Base-by-base conservation (phyloP, 2,797 vertebrate genomes). In the Potorous gilbertii region DNA sequence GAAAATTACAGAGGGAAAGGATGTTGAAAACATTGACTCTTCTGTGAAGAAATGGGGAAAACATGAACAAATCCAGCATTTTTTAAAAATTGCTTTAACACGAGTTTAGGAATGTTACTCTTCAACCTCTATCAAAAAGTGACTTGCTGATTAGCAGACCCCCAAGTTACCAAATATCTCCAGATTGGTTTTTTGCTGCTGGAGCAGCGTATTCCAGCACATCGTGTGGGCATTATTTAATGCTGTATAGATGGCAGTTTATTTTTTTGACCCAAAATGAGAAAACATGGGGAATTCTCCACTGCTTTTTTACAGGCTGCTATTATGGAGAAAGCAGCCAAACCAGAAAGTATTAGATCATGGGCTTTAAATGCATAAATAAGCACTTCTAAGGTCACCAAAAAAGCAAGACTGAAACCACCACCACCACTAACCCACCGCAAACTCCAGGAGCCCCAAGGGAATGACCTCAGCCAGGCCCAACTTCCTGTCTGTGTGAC, bases 261-360 rank as follows among this genome's bases (percentile, higher is more conserved):
- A 98, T 98, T 98, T 98, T 98, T 98, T 98, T 98, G 98, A 98
- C 98, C 97, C 97, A 98, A 98, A 98, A 98, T 98, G 98, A 98
- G 98, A 98, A 98, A 98, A 98, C 98, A 98, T 92, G 91, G 98
- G 98, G 98, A 98, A 98, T 98, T 98, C 98, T 98, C 98, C 96
- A 98, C 98, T 98, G 98, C 98, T 98, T 98, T 87, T 99, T 98
- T 98, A 98, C 98, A 98, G 98, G 98, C 98, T 98, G 98, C 98
- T 98, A 96, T 97, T 97, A 98, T 97, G 97, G 98, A 98, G 98
- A 97, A 98, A 98, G 97, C 97, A 98, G 98, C 98, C 98, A 98
- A 98, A 99, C 98, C 98, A 98, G 98, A 98, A 96, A 97, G 97
- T 95, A 98, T 98, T 98, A 98, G 98, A 97, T 98, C 98, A 98